Base-by-base conservation (phyloP, 2,797 vertebrate species). In the Thunnus albacares region DNA sequence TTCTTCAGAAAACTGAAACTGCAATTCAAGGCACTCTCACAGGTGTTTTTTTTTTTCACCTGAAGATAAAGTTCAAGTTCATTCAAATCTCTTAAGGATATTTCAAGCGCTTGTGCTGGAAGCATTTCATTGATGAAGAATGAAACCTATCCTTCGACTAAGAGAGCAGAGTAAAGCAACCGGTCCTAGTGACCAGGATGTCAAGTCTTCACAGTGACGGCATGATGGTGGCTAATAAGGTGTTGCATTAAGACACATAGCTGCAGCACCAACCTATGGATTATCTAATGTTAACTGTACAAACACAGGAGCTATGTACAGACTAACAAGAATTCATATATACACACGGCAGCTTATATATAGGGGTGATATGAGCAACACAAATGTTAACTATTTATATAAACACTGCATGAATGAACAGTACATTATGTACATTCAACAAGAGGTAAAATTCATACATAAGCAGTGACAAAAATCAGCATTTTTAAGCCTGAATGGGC, bases 141-240 rank as follows among this genome's bases (percentile, higher is more conserved):
- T 83, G 65, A 87, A 88, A 90, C 63, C 74, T 77, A 78, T 87
- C 82, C 71, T 79, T 87, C 58, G 82, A 89, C 80, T 80, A 82
- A 90, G 80, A 86, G 79, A 89, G 85, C 80, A 74, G 74, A 86
- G 68, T 81, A 84, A 90, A 91, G 90, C 84, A 73, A 72, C 76
- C 26, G 71, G 84, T 74, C 85, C 87, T 92, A 84, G 57, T 72
- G 89, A 86, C 91, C 87, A 83, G 59, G 75, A 90, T 85, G 94
- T 93, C 88, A 93, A 95, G 86, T 84, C 69, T 89, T 96, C 96
- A 97, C 96, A 97, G 96, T 95, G 96, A 96, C 73, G 28, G 90
- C 92, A 87, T 91, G 93, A 92, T 79, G 89, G 82, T 83, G 81
- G 80, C 71, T 82, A 86, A 82, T 78, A 51, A 89, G 22, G 83